Percentiles rank a stretch among this genome's conserved stretches.
Evolutionary conservation across 2,113 vertebrate genomes (phyloP).

Genomic region (Pomatostomus ruficeps): DNA sequence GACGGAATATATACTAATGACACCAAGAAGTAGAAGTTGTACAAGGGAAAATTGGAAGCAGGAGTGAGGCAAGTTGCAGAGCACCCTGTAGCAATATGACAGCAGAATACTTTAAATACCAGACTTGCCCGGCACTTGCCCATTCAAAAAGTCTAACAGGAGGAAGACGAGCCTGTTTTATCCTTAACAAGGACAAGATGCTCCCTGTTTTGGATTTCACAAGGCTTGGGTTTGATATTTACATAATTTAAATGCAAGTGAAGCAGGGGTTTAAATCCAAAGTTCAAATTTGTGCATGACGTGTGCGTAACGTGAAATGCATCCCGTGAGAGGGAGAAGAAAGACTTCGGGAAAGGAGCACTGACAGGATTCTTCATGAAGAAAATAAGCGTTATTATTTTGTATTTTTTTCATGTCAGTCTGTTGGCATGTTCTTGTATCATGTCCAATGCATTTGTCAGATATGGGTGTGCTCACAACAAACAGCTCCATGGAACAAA

Average conservation of each 20-base stretch:
- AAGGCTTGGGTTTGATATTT: conserved; percentile 44
- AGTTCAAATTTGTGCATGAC: conserved; percentile 24
- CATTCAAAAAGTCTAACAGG: not conserved
- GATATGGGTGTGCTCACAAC: not conserved
- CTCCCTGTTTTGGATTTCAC: conserved; percentile 14
- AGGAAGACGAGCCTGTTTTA: conserved; percentile 1
- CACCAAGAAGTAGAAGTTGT: not conserved
- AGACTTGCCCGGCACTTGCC: not conserved
- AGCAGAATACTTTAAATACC: not conserved
- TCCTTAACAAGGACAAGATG: not conserved
- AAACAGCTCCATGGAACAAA: conserved; percentile 24
- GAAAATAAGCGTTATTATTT: conserved; percentile 27
- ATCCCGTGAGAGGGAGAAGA: not conserved
- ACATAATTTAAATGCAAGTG: conserved; percentile 27
- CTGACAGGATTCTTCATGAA: conserved; percentile 3
- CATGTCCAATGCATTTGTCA: conserved; percentile 24
- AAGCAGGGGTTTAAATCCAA: conserved; percentile 40
- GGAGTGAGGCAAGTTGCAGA: not conserved
- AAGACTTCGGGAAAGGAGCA: not conserved
- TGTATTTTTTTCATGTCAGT: not conserved
- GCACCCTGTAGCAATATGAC: not conserved
- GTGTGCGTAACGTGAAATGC: not conserved
- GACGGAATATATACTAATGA: not conserved
- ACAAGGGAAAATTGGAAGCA: not conserved
- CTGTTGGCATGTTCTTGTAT: conserved; percentile 2